Evolutionary conservation across 2,113 vertebrate species (phyloP).

Genomic region (Castor canadensis): DNA sequence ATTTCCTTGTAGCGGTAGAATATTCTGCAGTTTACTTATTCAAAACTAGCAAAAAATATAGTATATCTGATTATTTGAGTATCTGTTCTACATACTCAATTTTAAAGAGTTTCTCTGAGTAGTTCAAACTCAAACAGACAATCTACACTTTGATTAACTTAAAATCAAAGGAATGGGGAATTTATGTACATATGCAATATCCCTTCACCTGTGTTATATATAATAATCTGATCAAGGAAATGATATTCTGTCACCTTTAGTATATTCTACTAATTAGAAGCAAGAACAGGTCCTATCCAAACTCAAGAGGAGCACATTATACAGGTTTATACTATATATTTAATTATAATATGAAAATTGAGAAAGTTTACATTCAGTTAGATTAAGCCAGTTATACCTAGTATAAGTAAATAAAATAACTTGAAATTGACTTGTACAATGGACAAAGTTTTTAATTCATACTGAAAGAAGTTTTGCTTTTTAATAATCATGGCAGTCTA

Average conservation of each 20-base stretch:
- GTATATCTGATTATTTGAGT: background rate
- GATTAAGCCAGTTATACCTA: background rate
- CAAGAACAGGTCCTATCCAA: background rate
- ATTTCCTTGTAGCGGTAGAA: background rate
- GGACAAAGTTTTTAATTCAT: background rate
- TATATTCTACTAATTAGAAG: slow-evolving; percentile 7
- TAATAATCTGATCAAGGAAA: background rate
- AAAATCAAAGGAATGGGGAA: background rate
- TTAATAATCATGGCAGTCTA: background rate
- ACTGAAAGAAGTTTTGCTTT: background rate
- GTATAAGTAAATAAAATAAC: background rate
- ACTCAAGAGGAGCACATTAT: background rate
- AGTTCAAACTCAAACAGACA: background rate
- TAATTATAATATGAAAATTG: background rate
- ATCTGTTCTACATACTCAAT: background rate
- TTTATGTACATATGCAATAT: background rate
- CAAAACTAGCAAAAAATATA: background rate
- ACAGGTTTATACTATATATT: background rate
- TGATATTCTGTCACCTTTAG: background rate
- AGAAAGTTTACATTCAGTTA: background rate
- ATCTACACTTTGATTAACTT: background rate
- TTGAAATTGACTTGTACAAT: background rate
- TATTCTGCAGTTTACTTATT: background rate
- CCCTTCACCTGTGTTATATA: background rate
- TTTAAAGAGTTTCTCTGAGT: background rate